Conservation (phyloP, 1,140 invertebrate genomes). For the Achatina immaculata region DNA sequence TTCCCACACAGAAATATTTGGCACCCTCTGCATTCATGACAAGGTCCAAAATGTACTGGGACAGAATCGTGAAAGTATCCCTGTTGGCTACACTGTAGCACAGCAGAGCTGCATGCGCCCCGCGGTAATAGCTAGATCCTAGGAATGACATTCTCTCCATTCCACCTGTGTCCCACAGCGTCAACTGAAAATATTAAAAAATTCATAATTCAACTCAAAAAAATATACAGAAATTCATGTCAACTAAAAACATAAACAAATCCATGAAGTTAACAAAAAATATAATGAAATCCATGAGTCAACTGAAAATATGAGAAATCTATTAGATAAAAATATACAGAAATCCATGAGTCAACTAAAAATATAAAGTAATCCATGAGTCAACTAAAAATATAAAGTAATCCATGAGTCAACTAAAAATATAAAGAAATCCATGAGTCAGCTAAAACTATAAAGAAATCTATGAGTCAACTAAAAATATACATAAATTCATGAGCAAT, state of each 20-base stretch:
- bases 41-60: constrained; percentile 66
- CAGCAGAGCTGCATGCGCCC: constrained; percentile 63
- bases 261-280: no score
- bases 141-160: constrained; percentile 68
- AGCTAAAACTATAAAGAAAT: no score
- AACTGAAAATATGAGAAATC: no score
- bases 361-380: no score
- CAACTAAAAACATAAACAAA: constrained; percentile 13
- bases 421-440: no score
- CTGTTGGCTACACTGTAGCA: constrained; percentile 84
- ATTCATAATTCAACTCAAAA: neutral
- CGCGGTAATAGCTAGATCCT: constrained; percentile 66
- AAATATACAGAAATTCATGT: neutral
- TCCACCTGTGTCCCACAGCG: constrained; percentile 69
- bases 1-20: constrained; percentile 65
- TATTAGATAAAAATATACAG: no score
- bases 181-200: constrained; percentile 51
- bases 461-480: no score
- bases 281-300: no score
- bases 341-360: no score
- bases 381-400: no score
- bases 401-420: no score
- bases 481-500: no score
- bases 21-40: constrained; percentile 67
- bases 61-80: constrained; percentile 63